Evolutionary conservation across 2,888 invertebrate species (phyloP).

Genomic region (Xanthorhoe spadicearia): DNA sequence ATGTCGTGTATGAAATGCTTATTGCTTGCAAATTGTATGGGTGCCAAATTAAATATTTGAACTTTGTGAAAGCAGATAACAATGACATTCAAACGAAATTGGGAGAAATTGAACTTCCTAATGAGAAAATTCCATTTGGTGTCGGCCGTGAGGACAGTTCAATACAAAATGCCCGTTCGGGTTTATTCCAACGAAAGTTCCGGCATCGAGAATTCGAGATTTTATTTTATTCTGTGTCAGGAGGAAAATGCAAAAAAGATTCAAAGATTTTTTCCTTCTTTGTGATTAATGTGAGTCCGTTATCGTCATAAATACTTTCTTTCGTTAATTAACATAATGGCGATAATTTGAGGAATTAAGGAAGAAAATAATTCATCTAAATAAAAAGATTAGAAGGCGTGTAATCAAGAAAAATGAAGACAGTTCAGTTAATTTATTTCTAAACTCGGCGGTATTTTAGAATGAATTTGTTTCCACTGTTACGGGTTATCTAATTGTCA

Average conservation of each 20-base stretch:
- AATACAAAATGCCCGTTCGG: neutral
- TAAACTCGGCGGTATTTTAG: neutral
- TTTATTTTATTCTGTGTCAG: neutral
- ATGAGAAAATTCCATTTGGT: neutral
- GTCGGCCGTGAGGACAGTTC: neutral
- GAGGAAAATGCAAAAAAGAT: slow-evolving; percentile 9
- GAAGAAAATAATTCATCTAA: slow-evolving; percentile 6
- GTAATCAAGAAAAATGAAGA: slow-evolving; percentile 21
- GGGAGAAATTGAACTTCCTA: neutral
- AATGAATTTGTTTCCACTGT: neutral
- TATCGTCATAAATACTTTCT: slow-evolving; percentile 9
- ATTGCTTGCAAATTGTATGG: neutral
- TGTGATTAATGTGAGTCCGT: neutral
- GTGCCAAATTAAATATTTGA: neutral
- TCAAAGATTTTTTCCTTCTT: neutral
- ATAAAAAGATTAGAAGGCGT: slow-evolving; percentile 8
- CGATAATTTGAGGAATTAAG: slow-evolving; percentile 9
- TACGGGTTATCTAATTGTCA: neutral
- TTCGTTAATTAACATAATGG: slow-evolving; percentile 14
- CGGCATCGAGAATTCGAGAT: neutral
- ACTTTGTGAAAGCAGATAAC: neutral
- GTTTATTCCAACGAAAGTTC: neutral
- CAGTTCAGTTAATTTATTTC: slow-evolving; percentile 26
- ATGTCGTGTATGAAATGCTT: too few relatives aligned
- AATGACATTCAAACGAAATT: neutral